Conservation (phyloP, 2,888 invertebrate species). For the Campoplex capitator region DNA sequence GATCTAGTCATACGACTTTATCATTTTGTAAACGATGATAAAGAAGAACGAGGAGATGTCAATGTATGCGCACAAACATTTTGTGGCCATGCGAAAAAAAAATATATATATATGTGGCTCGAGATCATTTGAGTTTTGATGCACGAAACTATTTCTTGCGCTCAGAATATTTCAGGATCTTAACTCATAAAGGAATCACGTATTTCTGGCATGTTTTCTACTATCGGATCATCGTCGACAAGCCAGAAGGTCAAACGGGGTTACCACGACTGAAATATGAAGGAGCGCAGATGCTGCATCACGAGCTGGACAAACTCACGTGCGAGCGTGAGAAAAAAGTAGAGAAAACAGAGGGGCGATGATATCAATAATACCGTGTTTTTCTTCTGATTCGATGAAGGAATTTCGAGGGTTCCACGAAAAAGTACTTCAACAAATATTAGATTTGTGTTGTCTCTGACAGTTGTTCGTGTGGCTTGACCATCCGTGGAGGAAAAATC, state of each 20-base stretch:
- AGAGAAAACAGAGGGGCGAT: conserved; percentile 1
- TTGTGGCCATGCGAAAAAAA: background rate
- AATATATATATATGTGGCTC: background rate
- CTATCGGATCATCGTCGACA: background rate
- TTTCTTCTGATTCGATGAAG: conserved; percentile 21
- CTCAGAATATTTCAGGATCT: background rate
- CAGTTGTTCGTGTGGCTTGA: background rate
- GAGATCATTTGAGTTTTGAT: background rate
- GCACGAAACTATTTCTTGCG: background rate
- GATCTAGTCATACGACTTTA: no score
- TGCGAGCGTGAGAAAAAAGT: background rate
- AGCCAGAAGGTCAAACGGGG: background rate
- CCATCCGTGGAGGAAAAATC: background rate
- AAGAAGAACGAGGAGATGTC: background rate
- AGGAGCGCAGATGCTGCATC: background rate
- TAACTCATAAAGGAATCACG: conserved; percentile 9
- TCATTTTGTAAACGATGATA: background rate
- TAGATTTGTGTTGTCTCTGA: background rate
- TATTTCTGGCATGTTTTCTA: background rate
- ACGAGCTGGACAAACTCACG: background rate
- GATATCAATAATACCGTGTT: conserved; percentile 2
- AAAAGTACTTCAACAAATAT: background rate
- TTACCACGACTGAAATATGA: background rate
- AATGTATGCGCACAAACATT: background rate
- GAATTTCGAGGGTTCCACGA: background rate